Evolutionary conservation across 2,113 vertebrate species (phyloP), one percentile per base, ranked within the genome.

Genomic region (Marmota flaviventris): DNA sequence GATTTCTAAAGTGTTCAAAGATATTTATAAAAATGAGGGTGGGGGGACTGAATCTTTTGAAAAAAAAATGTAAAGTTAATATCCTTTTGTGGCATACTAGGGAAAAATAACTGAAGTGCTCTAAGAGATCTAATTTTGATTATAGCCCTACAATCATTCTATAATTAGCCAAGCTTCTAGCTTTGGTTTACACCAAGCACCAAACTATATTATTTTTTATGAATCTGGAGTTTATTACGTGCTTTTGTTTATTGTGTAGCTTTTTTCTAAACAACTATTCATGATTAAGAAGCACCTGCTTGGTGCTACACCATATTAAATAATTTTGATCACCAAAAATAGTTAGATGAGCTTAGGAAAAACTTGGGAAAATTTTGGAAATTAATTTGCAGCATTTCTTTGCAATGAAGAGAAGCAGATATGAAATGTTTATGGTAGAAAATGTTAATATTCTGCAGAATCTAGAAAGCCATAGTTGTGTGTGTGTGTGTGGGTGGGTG

Each of bases 141-240:
- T 73, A 78, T 89, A 73, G 16, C 6, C 6, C 67, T 76, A 29
- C 27, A 87, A 89, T 37, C 18, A 91, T 45, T 67, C 24, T 93
- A 0, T 88, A 95, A 89, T 75, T 92, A 94, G 25, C 45, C 72
- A 81, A 45, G 14, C 6, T 25, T 63, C 24, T 72, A 90, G 78
- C 24, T 5, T 83, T 20, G 83, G 37, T 70, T 61, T 42, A 58
- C 7, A 24, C 22, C 9, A 96, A 51, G n/a, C 13, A 79, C 4
- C 53, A 95, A 22, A 29, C 84, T 96, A 86, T 88, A 56, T 96
- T 93, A 86, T 61, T 88, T 92, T 45, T 96, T 97, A 90, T 73
- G 83, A 94, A 87, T 86, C 63, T 69, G 20, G 48, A 29, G 9
- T 69, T 96, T 87, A 73, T 89, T 18, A n/a, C 82, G 0, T 5